Evolutionary conservation across 2,797 vertebrate genomes (phyloP).

Genomic region (Anableps anableps): DNA sequence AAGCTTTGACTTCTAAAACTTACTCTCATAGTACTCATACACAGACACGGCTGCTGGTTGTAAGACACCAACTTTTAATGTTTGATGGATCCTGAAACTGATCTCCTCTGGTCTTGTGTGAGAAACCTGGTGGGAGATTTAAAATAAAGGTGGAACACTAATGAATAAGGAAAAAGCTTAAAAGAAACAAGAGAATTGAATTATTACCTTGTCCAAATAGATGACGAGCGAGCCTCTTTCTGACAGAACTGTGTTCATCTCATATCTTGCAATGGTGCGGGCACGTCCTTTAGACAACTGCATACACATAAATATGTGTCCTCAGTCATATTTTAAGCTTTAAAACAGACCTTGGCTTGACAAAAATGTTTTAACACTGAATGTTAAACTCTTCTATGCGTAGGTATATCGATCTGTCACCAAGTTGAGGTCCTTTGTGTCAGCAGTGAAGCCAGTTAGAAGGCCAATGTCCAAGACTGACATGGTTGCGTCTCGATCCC

Average conservation of each 20-base stretch:
- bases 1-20: conserved; percentile 13
- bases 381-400: not conserved
- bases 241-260: conserved; percentile 73
- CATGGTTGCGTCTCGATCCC: conserved; percentile 78
- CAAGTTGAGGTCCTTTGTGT: conserved; percentile 76
- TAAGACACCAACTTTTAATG: conserved; percentile 64
- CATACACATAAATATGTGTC: conserved; percentile 6
- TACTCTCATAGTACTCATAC: conserved; percentile 83
- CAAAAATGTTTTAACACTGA: not conserved
- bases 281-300: conserved; percentile 79
- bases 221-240: conserved; percentile 85
- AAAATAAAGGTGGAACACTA: not conserved
- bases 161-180: rapidly evolving
- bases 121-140: conserved; percentile 55
- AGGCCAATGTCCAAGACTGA: conserved; percentile 87
- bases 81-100: conserved; percentile 59
- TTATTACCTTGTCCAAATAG: conserved; percentile 85
- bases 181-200: not conserved
- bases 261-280: conserved; percentile 82
- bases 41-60: conserved; percentile 82
- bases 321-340: rapidly evolving
- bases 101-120: conserved; percentile 59
- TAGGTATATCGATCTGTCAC: conserved; percentile 62
- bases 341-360: not conserved
- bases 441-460: conserved; percentile 83